Evolutionary conservation across 2,888 invertebrate species (phyloP).

Genomic region (Diaperis boleti): DNA sequence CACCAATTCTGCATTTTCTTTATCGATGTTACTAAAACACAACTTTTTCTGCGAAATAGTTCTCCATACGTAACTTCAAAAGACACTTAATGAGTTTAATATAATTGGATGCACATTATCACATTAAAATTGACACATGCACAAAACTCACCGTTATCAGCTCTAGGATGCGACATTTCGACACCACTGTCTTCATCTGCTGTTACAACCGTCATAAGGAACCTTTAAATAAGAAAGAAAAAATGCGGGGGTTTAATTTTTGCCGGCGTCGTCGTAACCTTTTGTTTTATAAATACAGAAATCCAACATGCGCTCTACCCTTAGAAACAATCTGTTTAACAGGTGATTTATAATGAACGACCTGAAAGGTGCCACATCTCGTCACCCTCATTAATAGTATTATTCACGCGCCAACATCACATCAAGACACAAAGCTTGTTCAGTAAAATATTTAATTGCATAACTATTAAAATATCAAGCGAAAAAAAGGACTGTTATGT

Average conservation of each 20-base stretch:
- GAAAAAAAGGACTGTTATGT: too few species aligned
- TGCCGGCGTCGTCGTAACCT: constrained; percentile 19
- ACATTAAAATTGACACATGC: not conserved
- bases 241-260: constrained; percentile 35
- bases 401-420: constrained; percentile 4
- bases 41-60: too few species aligned
- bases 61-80: too few species aligned
- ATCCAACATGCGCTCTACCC: constrained; percentile 24
- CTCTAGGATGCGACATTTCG: constrained; percentile 58
- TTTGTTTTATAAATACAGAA: constrained; percentile 23
- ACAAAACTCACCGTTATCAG: constrained; percentile 59
- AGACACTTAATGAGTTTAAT: too few species aligned
- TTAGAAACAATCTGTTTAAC: constrained; percentile 22
- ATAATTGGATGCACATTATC: not conserved
- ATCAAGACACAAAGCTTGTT: too few species aligned
- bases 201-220: constrained; percentile 60
- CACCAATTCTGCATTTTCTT: too few species aligned
- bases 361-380: too few species aligned
- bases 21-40: too few species aligned
- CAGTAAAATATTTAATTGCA: too few species aligned
- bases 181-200: constrained; percentile 62
- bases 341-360: constrained; percentile 22
- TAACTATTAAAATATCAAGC: too few species aligned
- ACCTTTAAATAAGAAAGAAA: constrained; percentile 35
- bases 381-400: not conserved